Conservation (phyloP, 64 coral and sea anemone species). For the Porites australiensis region DNA sequence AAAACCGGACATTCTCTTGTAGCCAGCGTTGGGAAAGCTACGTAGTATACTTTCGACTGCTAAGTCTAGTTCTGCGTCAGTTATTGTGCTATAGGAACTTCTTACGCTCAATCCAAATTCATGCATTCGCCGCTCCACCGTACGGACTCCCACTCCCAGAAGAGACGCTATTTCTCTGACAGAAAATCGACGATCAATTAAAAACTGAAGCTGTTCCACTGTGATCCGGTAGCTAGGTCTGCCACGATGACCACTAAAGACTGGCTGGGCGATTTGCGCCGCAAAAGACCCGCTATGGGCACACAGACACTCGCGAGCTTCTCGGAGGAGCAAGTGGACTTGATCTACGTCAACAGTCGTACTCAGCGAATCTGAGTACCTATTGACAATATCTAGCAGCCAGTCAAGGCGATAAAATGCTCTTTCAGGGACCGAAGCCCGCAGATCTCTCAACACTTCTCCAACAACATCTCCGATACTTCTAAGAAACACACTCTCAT, state of each 20-base stretch:
- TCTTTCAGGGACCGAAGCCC: too few relatives aligned
- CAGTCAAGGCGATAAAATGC: too few relatives aligned
- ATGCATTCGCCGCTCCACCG: constrained; percentile 31
- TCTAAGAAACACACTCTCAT: too few relatives aligned
- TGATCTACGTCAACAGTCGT: too few relatives aligned
- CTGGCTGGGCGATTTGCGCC: not conserved
- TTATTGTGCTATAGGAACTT: constrained; percentile 32
- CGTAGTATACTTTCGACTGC: constrained; percentile 19
- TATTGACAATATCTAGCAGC: too few relatives aligned
- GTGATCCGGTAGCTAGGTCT: constrained; percentile 24
- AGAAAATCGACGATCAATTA: constrained; percentile 22
- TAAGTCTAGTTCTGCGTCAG: constrained; percentile 34
- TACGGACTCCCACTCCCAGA: constrained; percentile 19
- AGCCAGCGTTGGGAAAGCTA: constrained; percentile 41
- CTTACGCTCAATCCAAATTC: constrained; percentile 29
- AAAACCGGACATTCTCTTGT: constrained; percentile 41
- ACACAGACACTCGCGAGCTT: too few relatives aligned
- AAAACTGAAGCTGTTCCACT: constrained; percentile 6
- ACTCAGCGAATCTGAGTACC: too few relatives aligned
- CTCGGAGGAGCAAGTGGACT: too few relatives aligned
- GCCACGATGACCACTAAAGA: constrained; percentile 16
- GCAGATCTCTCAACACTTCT: too few relatives aligned
- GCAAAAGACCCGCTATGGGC: constrained; percentile 18
- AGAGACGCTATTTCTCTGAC: constrained; percentile 31
- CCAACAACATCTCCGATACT: too few relatives aligned